phyloP scores from a whole-genome alignment of 2,888 invertebrate genomes.

The Folsomia manolachei region DNA sequence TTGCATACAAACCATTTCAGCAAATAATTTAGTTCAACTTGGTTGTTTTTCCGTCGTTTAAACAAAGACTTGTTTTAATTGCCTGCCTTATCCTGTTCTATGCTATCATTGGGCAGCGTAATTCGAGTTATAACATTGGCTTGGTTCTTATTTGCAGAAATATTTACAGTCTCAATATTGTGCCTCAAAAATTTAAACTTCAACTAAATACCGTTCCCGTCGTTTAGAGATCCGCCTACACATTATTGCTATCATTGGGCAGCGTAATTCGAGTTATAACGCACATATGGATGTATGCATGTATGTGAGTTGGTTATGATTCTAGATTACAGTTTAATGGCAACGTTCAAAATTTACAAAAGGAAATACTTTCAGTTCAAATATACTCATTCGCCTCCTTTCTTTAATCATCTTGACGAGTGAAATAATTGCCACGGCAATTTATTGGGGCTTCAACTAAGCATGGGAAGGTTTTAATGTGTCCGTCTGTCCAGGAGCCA shows the following conservation, averaged over 20 bases:
- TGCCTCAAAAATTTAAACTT: no score
- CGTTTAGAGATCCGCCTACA: background rate
- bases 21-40: background rate
- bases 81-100: background rate
- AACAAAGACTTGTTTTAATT: background rate
- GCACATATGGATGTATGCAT: no score
- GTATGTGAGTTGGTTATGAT: no score
- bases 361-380: background rate
- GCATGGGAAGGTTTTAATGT: no score
- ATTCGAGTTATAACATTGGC: background rate
- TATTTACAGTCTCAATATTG: no score
- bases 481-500: no score
- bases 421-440: background rate
- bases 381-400: background rate
- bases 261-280: background rate
- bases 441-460: background rate
- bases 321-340: background rate
- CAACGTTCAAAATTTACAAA: background rate
- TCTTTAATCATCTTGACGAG: background rate
- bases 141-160: no score
- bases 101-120: background rate
- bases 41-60: background rate
- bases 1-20: background rate
- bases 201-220: background rate
- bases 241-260: background rate